phyloP scores from a whole-genome alignment of 2,113 vertebrate species.

The Lethenteron reissneri region DNA sequence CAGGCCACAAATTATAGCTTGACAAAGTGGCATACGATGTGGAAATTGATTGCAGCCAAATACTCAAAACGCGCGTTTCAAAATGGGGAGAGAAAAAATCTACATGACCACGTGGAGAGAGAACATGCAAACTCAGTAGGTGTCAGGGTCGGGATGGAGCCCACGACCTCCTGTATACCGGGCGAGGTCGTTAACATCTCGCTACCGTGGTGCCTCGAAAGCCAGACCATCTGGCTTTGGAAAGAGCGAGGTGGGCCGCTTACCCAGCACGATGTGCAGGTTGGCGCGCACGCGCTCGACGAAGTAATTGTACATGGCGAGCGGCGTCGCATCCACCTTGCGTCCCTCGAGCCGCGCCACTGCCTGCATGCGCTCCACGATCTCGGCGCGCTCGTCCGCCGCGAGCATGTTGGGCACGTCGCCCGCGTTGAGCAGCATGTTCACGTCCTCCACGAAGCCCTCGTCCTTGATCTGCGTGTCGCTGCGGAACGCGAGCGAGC shows the following conservation, averaged over 20 bases:
- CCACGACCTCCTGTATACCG: too few species aligned
- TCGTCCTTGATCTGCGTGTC: constrained; percentile 76
- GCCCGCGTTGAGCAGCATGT: constrained; percentile 62
- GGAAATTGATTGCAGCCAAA: too few species aligned
- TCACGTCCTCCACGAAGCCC: constrained; percentile 55
- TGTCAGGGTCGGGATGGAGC: too few species aligned
- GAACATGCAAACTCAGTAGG: too few species aligned
- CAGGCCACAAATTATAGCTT: too few species aligned
- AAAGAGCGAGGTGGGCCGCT: constrained; percentile 9
- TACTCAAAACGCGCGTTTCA: too few species aligned
- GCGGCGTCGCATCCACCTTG: constrained; percentile 41
- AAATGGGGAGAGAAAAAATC: too few species aligned
- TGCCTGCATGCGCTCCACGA: constrained; percentile 52
- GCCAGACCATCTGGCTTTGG: too few species aligned
- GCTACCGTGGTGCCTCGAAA: too few species aligned
- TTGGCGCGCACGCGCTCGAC: constrained; percentile 59
- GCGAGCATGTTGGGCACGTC: constrained; percentile 72
- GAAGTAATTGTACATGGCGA: constrained; percentile 66
- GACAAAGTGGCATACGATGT: too few species aligned
- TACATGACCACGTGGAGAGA: too few species aligned
- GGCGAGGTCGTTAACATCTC: too few species aligned
- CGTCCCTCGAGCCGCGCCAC: constrained; percentile 35
- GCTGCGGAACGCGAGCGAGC: constrained; percentile 4
- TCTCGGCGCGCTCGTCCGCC: constrained; percentile 52
- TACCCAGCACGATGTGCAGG: constrained; percentile 62